Evolutionary conservation across 2,797 vertebrate species (phyloP).

Genomic region (Microtus californicus): DNA sequence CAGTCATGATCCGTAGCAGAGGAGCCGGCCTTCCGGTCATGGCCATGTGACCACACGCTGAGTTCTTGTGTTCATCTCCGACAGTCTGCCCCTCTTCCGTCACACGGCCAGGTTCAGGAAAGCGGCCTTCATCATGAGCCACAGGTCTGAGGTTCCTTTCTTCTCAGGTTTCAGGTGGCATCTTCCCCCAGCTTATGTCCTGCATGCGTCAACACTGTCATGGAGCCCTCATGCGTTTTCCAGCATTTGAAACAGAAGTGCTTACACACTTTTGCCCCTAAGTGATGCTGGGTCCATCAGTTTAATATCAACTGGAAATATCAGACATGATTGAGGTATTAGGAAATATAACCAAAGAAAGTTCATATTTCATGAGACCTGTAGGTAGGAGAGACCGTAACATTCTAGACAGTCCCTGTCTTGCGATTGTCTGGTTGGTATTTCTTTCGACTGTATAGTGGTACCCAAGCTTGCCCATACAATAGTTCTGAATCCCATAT

Average conservation of each 20-base stretch:
- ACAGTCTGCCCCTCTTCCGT: not conserved
- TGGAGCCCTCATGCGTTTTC: conserved; percentile 65
- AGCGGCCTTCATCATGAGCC: not conserved
- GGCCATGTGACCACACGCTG: not conserved
- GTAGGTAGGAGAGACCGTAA: not conserved
- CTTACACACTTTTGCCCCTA: conserved; percentile 81
- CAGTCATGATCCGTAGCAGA: not conserved
- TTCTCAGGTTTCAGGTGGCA: not conserved
- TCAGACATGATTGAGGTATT: conserved; percentile 65
- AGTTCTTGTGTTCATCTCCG: not conserved
- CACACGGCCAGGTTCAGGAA: not conserved
- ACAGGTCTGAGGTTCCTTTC: not conserved
- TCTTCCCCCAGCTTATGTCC: not conserved
- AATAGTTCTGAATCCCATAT: not conserved
- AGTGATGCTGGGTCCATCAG: conserved; percentile 3
- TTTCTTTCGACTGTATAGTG: not conserved
- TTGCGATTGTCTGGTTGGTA: not conserved
- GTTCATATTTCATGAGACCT: conserved; percentile 57
- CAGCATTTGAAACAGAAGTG: conserved; percentile 79
- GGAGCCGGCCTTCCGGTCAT: not conserved
- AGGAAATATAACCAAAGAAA: conserved; percentile 2
- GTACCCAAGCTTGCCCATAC: no score
- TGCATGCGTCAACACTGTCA: not conserved
- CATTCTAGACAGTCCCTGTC: not conserved
- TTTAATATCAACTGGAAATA: conserved; percentile 71